A percentile compares a stretch with the other conserved stretches of the same genome.
Conservation (phyloP, 2,113 vertebrate species). For the Peromyscus leucopus region DNA sequence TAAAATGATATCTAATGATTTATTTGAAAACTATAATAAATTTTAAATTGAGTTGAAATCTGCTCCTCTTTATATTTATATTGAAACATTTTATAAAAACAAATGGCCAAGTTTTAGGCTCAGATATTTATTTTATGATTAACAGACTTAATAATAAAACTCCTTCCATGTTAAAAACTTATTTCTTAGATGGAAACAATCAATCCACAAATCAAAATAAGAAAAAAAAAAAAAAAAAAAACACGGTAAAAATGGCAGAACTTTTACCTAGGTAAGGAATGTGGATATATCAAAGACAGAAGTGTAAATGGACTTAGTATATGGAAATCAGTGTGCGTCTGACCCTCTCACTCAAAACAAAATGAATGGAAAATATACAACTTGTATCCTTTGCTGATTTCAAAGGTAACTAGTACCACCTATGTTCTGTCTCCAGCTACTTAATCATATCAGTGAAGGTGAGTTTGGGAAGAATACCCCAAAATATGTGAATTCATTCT, state of each 20-base stretch:
- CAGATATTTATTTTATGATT: not conserved
- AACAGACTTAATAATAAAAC: not conserved
- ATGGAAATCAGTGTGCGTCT: not conserved
- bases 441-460: not conserved
- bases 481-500: not conserved
- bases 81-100: not conserved
- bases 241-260: not conserved
- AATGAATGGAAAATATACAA: not conserved
- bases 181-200: not conserved
- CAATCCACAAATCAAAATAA: not conserved
- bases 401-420: not conserved
- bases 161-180: not conserved
- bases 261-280: not conserved
- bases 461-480: not conserved
- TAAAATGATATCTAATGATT: not conserved
- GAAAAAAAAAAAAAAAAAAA: not conserved
- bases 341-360: not conserved
- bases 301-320: not conserved
- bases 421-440: not conserved
- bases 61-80: not conserved
- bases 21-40: not conserved
- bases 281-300: not conserved
- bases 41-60: not conserved
- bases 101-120: not conserved
- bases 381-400: not conserved